Conservation (phyloP, 2,797 vertebrate species). For the Zenarchopterus dispar region DNA sequence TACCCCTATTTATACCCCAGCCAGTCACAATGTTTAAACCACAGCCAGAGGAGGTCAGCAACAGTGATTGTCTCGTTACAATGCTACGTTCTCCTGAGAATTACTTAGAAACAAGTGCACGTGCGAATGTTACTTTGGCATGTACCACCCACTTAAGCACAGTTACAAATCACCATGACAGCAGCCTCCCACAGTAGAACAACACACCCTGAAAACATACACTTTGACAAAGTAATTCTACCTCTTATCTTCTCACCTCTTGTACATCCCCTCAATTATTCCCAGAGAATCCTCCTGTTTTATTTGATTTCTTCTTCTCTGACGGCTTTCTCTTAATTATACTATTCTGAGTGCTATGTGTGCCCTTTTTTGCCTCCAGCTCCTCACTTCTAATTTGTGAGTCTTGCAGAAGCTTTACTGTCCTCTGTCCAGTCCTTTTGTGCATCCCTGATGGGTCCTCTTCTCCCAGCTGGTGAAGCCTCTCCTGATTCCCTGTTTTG, state of each 20-base stretch:
- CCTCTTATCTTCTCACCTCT: slow-evolving; percentile 17
- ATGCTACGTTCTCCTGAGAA: not conserved
- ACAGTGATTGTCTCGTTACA: not conserved
- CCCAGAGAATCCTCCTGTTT: slow-evolving; percentile 21
- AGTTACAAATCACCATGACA: not conserved
- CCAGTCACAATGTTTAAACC: not conserved
- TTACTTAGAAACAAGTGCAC: not conserved
- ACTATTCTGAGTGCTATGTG: slow-evolving; percentile 35
- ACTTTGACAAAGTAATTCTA: too few species aligned
- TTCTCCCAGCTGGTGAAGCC: slow-evolving; percentile 75
- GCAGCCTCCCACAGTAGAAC: not conserved
- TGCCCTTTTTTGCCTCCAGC: slow-evolving; percentile 18
- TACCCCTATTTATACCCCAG: not conserved
- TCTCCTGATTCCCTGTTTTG: slow-evolving; percentile 77
- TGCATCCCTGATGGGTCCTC: slow-evolving; percentile 80
- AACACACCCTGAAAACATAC: not conserved
- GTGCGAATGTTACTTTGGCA: not conserved
- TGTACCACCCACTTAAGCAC: not conserved
- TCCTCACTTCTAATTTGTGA: slow-evolving; percentile 26
- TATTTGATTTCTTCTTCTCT: slow-evolving; percentile 59
- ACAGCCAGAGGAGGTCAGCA: not conserved
- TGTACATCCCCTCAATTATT: slow-evolving; percentile 24
- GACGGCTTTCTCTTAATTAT: slow-evolving; percentile 39
- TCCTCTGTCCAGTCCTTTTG: slow-evolving; percentile 54
- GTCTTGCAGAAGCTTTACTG: slow-evolving; percentile 25